Conservation (phyloP, 2,113 vertebrate genomes). For the Agapornis roseicollis region DNA sequence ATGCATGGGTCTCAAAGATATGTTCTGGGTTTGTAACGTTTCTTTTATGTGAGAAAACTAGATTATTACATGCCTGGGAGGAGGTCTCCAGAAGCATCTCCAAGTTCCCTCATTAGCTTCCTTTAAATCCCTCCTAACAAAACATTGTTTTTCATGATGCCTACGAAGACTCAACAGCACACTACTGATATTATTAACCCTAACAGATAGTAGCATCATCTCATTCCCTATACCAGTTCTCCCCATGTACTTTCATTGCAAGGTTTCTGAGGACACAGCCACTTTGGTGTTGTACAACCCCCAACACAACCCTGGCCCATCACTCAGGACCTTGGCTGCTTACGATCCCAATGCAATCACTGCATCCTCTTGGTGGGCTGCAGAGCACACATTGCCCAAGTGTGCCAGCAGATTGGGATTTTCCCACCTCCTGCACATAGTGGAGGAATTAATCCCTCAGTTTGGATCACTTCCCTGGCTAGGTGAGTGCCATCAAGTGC, state of each 20-base stretch:
- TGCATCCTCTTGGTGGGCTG: background rate
- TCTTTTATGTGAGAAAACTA: constrained; percentile 33
- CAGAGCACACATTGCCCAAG: rapidly evolving
- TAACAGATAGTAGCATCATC: background rate
- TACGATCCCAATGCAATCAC: rapidly evolving
- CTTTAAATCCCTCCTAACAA: constrained; percentile 37
- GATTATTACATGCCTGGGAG: constrained; percentile 41
- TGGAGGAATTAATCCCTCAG: background rate
- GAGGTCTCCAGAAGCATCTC: constrained; percentile 59
- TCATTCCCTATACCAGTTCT: background rate
- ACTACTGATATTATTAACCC: background rate
- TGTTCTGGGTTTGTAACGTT: background rate
- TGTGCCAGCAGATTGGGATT: background rate
- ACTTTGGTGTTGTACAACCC: no score
- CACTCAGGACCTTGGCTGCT: background rate
- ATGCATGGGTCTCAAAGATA: background rate
- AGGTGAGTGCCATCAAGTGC: background rate
- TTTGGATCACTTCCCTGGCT: background rate
- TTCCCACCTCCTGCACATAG: background rate
- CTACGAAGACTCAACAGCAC: background rate
- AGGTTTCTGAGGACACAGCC: background rate
- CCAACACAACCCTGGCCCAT: background rate
- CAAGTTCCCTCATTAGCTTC: constrained; percentile 47
- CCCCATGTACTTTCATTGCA: rapidly evolving
- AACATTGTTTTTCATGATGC: constrained; percentile 13